Evolutionary conservation across 2,888 invertebrate species (phyloP), one percentile per base, ranked within the genome.

Genomic region (Xanthorhoe spadicearia): DNA sequence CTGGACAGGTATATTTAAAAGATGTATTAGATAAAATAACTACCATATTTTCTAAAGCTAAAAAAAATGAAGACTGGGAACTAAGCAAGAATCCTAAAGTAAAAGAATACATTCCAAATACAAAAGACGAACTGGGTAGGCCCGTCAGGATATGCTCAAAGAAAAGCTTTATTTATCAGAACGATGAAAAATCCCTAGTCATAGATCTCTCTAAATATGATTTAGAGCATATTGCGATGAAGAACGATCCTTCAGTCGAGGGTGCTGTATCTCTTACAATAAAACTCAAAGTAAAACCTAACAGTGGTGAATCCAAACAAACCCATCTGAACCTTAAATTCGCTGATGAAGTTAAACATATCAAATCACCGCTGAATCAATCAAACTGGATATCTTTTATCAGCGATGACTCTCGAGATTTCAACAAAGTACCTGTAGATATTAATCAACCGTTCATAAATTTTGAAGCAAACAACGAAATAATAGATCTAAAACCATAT

Each of bases 11-110:
- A 35, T 86, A 88, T 59, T 73, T 91, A 0, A 86, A 86, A 77
- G 81, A 86, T 57, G 77, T 90, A 13, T 63, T 91, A 9, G 83
- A 89, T 23, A 88, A 88, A 79, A 83, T 90, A 38, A 85, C 87
- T 19, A 82, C 80, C 0, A 80, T 89, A 70, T 87, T 87, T 64
- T 77, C 84, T 0, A 85, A 79, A 74, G 72, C 68, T 2, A 78
- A 70, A 28, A 80, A 78, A 55, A 35, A 57, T 2, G 77, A 78
- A 50, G 70, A 49, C 0, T 63, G 63, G 15, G 10, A 13, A 1
- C 38, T 2, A 43, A 43, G 10, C 4, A 68, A 68, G 13, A 65
- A 70, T 6, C 59, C 61, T 17, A 69, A 75, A 62, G 18, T 64
- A 18, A 61, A 70, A 35, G 13, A 59, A 5, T 54, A 46, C 13